phyloP scores from a whole-genome alignment of 1,140 invertebrate genomes.

The Caenorhabditis remanei region DNA sequence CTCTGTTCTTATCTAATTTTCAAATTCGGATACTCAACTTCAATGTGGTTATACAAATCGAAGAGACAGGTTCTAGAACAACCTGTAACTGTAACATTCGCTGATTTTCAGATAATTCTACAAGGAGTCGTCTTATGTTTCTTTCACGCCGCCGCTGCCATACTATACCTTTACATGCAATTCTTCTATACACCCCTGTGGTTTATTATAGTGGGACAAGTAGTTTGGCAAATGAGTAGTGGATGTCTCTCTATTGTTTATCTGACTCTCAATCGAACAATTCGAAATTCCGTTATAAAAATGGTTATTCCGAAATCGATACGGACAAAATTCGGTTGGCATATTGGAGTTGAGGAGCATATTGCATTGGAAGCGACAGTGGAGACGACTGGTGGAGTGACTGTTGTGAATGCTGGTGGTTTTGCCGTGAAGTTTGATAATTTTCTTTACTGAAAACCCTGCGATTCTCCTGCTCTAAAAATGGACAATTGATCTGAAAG shows the following conservation, averaged over 20 bases:
- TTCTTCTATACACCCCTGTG: neutral
- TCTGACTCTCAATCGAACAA: neutral
- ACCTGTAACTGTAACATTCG: neutral
- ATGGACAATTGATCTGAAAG: too few species aligned
- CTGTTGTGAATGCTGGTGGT: neutral
- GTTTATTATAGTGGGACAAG: neutral
- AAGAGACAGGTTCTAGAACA: neutral
- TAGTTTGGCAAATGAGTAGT: conserved; percentile 8
- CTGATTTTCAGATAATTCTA: conserved; percentile 28
- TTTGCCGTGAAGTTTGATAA: neutral
- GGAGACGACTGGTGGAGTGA: neutral
- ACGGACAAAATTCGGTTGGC: neutral
- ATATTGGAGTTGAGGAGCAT: conserved; percentile 5
- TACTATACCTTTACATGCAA: conserved; percentile 40
- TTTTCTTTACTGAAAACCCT: neutral
- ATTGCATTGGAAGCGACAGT: neutral
- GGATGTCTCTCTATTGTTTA: neutral
- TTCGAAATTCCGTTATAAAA: conserved; percentile 7
- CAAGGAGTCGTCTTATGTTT: conserved; percentile 49
- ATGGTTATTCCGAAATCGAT: neutral
- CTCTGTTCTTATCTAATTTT: conserved; percentile 11
- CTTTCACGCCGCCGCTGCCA: conserved; percentile 22
- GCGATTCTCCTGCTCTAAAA: too few species aligned
- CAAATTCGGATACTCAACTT: conserved; percentile 44
- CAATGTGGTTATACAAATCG: conserved; percentile 12